Evolutionary conservation across 2,797 vertebrate species (phyloP).

Genomic region (Enoplosus armatus): DNA sequence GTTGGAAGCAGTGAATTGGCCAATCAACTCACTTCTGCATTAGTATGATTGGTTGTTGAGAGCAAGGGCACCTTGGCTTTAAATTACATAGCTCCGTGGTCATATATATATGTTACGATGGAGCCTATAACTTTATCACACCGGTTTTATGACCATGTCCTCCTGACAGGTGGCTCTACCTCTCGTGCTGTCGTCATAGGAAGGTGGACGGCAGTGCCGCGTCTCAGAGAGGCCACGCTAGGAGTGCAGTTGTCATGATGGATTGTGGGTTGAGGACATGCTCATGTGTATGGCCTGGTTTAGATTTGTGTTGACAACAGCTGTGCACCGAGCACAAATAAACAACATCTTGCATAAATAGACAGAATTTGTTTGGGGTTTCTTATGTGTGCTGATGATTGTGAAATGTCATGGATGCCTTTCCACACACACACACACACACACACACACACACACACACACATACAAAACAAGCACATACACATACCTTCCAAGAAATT

Average conservation of each 20-base stretch:
- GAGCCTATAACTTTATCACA: slow-evolving; percentile 35
- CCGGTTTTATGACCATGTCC: slow-evolving; percentile 55
- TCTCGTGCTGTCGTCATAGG: slow-evolving; percentile 19
- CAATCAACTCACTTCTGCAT: slow-evolving; percentile 61
- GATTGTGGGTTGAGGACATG: slow-evolving; percentile 17
- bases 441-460: slow-evolving; percentile 23
- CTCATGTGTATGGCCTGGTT: slow-evolving; percentile 9
- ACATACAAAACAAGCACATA: background rate
- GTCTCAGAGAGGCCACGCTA: background rate
- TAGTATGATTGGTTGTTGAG: slow-evolving; percentile 64
- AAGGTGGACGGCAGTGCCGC: slow-evolving; percentile 1
- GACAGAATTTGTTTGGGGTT: slow-evolving; percentile 6
- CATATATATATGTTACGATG: slow-evolving; percentile 32
- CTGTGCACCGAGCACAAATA: slow-evolving; percentile 14
- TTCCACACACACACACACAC: slow-evolving; percentile 20
- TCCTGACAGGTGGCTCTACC: slow-evolving; percentile 34
- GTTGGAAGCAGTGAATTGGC: slow-evolving; percentile 19
- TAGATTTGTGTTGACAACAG: slow-evolving; percentile 9
- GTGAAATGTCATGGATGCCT: slow-evolving; percentile 34
- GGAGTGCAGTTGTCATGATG: background rate
- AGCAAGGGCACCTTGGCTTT: slow-evolving; percentile 76
- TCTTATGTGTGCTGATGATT: slow-evolving; percentile 16
- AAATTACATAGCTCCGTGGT: slow-evolving; percentile 40
- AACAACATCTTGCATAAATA: slow-evolving; percentile 29
- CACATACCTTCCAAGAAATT: slow-evolving; percentile 33